phyloP scores from a whole-genome alignment of 2,113 vertebrate genomes.

The Columba janthina region DNA sequence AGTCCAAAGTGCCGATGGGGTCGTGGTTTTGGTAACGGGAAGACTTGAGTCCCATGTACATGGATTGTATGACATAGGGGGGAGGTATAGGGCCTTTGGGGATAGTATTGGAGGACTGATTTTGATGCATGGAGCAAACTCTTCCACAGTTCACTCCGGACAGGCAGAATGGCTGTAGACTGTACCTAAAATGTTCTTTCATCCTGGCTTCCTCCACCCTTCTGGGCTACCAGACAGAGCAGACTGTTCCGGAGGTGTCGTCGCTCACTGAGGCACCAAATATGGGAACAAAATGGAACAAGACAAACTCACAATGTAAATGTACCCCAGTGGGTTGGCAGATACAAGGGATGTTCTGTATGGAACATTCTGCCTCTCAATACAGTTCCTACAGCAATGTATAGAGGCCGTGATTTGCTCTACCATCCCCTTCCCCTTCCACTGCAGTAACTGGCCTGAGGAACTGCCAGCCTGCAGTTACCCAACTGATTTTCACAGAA shows the following conservation, averaged over 20 bases:
- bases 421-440: background rate
- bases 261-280: background rate
- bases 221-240: background rate
- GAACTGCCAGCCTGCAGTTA: background rate
- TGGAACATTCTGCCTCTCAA: background rate
- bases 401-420: background rate
- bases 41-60: rapidly evolving
- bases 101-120: background rate
- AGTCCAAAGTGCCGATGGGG: background rate
- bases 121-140: background rate
- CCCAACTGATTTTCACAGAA: background rate
- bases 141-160: background rate
- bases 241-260: background rate
- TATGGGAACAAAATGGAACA: background rate
- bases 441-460: background rate
- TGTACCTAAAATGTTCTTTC: background rate
- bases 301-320: background rate
- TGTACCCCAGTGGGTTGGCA: background rate
- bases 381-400: background rate
- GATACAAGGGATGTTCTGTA: background rate
- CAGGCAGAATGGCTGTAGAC: background rate
- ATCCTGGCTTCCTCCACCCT: background rate
- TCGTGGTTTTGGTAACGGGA: background rate
- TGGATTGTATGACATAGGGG: background rate
- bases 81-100: background rate